Evolutionary conservation across 2,113 vertebrate species (phyloP).

Genomic region (Mungos mungo): DNA sequence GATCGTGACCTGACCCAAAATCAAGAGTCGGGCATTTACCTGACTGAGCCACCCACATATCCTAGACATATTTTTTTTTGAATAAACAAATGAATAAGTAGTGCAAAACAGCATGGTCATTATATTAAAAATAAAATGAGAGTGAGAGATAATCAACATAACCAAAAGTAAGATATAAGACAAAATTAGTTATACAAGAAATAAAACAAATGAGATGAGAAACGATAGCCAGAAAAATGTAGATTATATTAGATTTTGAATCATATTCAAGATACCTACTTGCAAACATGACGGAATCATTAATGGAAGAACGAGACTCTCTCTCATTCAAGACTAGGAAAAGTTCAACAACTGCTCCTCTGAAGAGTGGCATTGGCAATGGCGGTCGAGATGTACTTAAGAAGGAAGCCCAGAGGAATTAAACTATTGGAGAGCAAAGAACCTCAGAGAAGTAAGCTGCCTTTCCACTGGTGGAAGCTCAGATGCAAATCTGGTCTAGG

Average conservation of each 20-base stretch:
- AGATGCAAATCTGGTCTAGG: not conserved
- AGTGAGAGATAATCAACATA: not conserved
- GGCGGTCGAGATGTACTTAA: not conserved
- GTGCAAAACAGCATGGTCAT: not conserved
- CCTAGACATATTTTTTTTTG: not conserved
- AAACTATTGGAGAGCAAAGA: not conserved
- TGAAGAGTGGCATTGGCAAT: not conserved
- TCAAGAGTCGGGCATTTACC: no score
- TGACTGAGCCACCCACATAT: no score
- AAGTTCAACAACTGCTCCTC: not conserved
- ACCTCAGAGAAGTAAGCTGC: no score
- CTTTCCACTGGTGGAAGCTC: not conserved
- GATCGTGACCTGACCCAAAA: no score
- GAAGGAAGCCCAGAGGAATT: accelerated
- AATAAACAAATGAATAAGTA: not conserved
- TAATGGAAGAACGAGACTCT: not conserved
- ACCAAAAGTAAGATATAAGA: not conserved
- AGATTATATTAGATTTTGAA: not conserved
- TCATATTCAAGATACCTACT: not conserved
- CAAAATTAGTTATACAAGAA: not conserved
- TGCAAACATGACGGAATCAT: not conserved
- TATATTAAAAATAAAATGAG: not conserved
- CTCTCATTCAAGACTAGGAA: not conserved
- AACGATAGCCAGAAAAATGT: not conserved
- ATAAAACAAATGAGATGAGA: not conserved